These are phyloP conservation scores for Potamarius usumacintae DNA, from an alignment of 2,113 vertebrate species.

Conservation along the genomic window DNA sequence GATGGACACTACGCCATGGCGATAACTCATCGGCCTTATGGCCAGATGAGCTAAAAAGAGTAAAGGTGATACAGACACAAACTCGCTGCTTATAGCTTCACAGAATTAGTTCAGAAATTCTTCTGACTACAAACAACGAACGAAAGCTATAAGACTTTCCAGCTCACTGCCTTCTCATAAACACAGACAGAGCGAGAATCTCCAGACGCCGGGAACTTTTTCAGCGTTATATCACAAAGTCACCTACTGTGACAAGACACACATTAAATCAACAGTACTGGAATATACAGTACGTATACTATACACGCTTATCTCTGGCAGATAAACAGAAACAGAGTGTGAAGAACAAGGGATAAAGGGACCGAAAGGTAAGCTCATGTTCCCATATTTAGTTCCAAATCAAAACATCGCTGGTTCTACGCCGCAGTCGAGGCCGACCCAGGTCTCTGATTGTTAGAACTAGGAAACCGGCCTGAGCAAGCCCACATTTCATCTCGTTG, in stretches of 20 bases:
- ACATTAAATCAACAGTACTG: background rate
- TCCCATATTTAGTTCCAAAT: background rate
- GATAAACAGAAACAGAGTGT: background rate
- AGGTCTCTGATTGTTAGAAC: conserved; percentile 35
- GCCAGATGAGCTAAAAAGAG: too few species aligned
- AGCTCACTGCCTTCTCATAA: background rate
- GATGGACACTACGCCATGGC: too few species aligned
- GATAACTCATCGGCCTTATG: too few species aligned
- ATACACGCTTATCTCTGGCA: background rate
- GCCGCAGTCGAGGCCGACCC: conserved; percentile 5
- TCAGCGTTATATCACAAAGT: background rate
- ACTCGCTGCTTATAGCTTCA: background rate
- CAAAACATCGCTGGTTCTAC: background rate
- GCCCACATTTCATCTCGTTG: conserved; percentile 27
- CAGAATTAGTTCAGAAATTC: background rate
- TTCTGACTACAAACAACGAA: background rate
- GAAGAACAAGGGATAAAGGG: background rate
- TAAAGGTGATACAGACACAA: background rate
- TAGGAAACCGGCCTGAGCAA: conserved; percentile 33
- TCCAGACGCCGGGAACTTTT: background rate
- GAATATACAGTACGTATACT: background rate
- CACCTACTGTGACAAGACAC: background rate
- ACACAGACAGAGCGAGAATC: background rate
- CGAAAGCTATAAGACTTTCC: background rate
- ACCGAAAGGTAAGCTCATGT: background rate